Conservation (phyloP, 2,888 invertebrate genomes). For the Lapara coniferarum region DNA sequence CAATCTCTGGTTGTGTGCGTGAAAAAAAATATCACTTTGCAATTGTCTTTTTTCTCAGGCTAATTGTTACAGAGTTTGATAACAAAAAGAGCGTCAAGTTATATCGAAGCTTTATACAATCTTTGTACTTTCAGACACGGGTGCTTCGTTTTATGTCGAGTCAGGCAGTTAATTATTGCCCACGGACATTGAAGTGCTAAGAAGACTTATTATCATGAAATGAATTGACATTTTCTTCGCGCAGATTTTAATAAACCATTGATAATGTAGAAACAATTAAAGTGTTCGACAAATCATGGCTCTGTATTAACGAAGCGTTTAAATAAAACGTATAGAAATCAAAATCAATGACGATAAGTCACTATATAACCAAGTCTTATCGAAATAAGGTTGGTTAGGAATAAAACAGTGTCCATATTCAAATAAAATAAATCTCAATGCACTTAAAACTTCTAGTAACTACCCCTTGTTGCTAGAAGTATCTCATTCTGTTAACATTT, state of each 20-base stretch:
- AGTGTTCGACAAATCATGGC: not conserved
- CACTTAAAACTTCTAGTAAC: slow-evolving; percentile 36
- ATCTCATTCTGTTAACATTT: slow-evolving; percentile 56
- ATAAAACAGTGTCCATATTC: slow-evolving; percentile 12
- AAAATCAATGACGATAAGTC: no score
- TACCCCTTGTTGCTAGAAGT: slow-evolving; percentile 42
- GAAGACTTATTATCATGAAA: slow-evolving; percentile 63
- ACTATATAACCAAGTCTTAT: not conserved
- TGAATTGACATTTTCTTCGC: slow-evolving; percentile 56
- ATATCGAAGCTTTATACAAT: slow-evolving; percentile 47
- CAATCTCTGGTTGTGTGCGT: not conserved
- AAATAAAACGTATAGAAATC: no score
- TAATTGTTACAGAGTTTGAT: slow-evolving; percentile 29
- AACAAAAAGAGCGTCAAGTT: slow-evolving; percentile 43
- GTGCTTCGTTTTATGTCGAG: slow-evolving; percentile 66
- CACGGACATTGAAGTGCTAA: slow-evolving; percentile 73
- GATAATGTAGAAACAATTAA: slow-evolving; percentile 3
- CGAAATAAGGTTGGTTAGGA: not conserved
- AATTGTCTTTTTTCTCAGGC: slow-evolving; percentile 22
- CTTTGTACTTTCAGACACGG: slow-evolving; percentile 52
- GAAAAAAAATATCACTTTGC: not conserved
- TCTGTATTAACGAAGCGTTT: not conserved
- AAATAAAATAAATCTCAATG: slow-evolving; percentile 36
- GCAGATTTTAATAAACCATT: slow-evolving; percentile 42
- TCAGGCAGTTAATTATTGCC: slow-evolving; percentile 79